Percentiles rank a stretch among this genome's conserved stretches.
Evolutionary conservation across 1,140 invertebrate species (phyloP).

Genomic region (Samia ricini): DNA sequence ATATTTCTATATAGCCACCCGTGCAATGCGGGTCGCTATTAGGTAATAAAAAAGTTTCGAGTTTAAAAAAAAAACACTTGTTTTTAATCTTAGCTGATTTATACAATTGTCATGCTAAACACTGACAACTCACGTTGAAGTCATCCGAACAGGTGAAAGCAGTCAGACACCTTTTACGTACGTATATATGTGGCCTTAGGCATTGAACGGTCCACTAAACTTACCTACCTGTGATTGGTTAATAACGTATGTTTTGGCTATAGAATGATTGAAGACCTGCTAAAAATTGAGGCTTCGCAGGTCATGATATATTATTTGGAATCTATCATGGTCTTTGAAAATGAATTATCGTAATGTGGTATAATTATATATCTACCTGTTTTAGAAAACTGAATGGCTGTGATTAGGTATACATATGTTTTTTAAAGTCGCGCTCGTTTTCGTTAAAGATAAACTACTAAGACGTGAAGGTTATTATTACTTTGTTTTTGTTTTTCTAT

Average conservation of each 20-base stretch:
- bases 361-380: neutral
- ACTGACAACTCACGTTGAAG: slow-evolving; percentile 9
- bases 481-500: too few species aligned
- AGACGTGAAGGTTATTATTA: too few species aligned
- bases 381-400: neutral
- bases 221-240: neutral
- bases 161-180: slow-evolving; percentile 20
- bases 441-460: neutral
- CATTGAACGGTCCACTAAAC: slow-evolving; percentile 6
- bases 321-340: neutral
- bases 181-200: slow-evolving; percentile 10
- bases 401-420: neutral
- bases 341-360: neutral
- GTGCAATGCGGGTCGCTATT: neutral
- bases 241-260: neutral
- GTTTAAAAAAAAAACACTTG: neutral
- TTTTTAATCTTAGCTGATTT: neutral
- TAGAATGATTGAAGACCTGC: neutral
- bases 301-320: slow-evolving; percentile 1
- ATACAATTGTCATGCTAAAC: slow-evolving; percentile 6
- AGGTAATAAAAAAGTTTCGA: neutral
- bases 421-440: neutral
- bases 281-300: neutral
- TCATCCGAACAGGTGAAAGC: slow-evolving; percentile 29
- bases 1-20: too few species aligned